Evolutionary conservation across 2,797 vertebrate genomes (phyloP).

Genomic region (Ctenopoma kingsleyae): DNA sequence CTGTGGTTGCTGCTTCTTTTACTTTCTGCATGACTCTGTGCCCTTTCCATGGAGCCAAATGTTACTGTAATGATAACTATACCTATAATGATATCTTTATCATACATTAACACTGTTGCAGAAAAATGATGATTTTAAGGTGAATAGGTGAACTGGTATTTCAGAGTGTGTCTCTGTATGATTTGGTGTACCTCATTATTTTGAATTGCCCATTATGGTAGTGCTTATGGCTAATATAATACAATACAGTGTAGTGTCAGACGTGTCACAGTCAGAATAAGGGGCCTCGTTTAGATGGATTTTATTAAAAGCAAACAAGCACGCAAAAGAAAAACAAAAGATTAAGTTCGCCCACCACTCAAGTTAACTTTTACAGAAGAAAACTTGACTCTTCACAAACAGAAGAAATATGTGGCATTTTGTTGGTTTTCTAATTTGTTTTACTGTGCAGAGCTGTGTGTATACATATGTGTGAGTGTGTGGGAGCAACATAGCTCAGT

Average conservation of each 20-base stretch:
- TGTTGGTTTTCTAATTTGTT: slow-evolving; percentile 20
- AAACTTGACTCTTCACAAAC: slow-evolving; percentile 16
- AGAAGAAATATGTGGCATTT: slow-evolving; percentile 4
- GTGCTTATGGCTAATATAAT: slow-evolving; percentile 39
- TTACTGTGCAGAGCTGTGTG: neutral
- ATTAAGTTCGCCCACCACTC: slow-evolving; percentile 4
- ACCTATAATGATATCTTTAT: slow-evolving; percentile 38
- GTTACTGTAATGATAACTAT: slow-evolving; percentile 27
- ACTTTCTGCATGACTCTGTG: slow-evolving; percentile 16
- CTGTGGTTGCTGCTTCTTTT: slow-evolving; percentile 24
- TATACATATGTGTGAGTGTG: neutral
- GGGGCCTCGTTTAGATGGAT: slow-evolving; percentile 35
- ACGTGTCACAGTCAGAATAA: slow-evolving; percentile 36
- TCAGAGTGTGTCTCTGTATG: slow-evolving; percentile 40
- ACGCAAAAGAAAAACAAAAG: slow-evolving; percentile 24
- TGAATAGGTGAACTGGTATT: slow-evolving; percentile 40
- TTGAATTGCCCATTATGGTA: slow-evolving; percentile 49
- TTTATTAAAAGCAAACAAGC: slow-evolving; percentile 44
- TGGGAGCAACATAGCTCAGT: slow-evolving; percentile 17
- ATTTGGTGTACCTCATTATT: slow-evolving; percentile 60
- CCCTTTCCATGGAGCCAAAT: slow-evolving; percentile 29
- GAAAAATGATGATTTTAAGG: slow-evolving; percentile 37
- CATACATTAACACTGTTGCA: slow-evolving; percentile 22
- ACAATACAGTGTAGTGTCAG: slow-evolving; percentile 4
- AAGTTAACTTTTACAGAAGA: slow-evolving; percentile 19